Percentiles rank a stretch among this genome's conserved stretches.
Conservation (phyloP, 1,140 invertebrate genomes). For the Psix sp. region DNA sequence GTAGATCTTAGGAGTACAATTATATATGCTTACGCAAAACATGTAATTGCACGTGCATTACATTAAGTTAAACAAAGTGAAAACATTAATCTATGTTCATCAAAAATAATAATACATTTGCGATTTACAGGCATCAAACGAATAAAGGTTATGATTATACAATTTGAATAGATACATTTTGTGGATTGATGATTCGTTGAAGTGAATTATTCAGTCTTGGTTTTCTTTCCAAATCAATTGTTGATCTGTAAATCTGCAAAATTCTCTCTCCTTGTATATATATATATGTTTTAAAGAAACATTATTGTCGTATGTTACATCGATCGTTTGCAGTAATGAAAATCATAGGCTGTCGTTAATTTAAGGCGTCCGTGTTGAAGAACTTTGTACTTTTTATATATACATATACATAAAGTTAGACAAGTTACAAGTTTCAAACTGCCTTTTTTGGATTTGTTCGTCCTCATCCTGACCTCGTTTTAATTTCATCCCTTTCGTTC, state of each 20-base stretch:
- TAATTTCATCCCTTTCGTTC: neutral
- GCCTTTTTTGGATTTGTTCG: constrained; percentile 30
- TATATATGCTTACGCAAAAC: constrained; percentile 21
- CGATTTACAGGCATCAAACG: no score
- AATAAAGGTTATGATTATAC: no score
- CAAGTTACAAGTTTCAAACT: constrained; percentile 34
- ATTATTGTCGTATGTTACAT: constrained; percentile 36
- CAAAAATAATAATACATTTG: no score
- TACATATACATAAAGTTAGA: constrained; percentile 42
- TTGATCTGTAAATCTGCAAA: constrained; percentile 17
- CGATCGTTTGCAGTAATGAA: constrained; percentile 41
- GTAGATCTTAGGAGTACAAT: constrained; percentile 33
- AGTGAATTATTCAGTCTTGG: no score
- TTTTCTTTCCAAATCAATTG: no score
- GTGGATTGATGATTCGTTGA: no score
- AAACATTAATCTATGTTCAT: no score
- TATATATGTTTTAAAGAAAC: constrained; percentile 26
- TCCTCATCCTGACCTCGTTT: constrained; percentile 1
- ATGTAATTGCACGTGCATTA: constrained; percentile 45
- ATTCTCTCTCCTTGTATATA: no score
- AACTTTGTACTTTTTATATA: constrained; percentile 62
- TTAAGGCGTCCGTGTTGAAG: constrained; percentile 53
- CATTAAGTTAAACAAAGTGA: constrained; percentile 13
- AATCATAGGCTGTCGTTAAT: constrained; percentile 52
- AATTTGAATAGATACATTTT: no score